phyloP scores from a whole-genome alignment of 2,888 invertebrate genomes.

The Acrocyrtus sp. region DNA sequence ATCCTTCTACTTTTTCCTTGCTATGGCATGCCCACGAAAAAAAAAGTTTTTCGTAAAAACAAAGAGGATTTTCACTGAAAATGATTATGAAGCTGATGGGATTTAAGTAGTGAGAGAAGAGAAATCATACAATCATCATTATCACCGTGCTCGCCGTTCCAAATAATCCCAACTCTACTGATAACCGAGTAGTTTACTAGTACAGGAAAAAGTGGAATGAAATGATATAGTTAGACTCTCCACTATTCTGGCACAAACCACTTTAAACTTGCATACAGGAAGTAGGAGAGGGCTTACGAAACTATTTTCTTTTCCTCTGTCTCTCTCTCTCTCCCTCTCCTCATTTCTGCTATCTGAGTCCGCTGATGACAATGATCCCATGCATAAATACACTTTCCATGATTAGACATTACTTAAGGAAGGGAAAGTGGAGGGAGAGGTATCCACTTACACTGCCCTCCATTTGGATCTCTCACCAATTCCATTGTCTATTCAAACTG shows the following conservation, averaged over 20 bases:
- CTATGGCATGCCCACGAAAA: slow-evolving; percentile 11
- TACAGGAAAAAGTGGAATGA: too few species aligned
- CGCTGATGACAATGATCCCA: not conserved
- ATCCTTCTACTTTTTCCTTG: not conserved
- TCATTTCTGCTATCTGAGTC: not conserved
- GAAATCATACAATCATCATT: slow-evolving; percentile 30
- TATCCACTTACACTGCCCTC: too few species aligned
- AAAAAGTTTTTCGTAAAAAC: not conserved
- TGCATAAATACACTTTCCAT: not conserved
- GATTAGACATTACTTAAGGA: not conserved
- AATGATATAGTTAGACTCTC: too few species aligned
- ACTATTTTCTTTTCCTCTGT: too few species aligned
- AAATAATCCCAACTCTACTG: slow-evolving; percentile 38
- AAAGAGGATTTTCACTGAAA: slow-evolving; percentile 25
- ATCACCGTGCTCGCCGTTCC: slow-evolving; percentile 16
- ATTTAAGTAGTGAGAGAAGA: too few species aligned
- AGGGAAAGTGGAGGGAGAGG: not conserved
- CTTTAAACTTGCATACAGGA: not conserved
- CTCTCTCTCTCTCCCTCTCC: slow-evolving; percentile 6
- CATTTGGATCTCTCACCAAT: not conserved
- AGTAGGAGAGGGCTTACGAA: too few species aligned
- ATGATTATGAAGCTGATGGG: slow-evolving; percentile 25
- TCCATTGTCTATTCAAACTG: slow-evolving; percentile 41
- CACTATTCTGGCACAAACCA: not conserved
- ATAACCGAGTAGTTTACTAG: slow-evolving; percentile 22